Base-by-base conservation (phyloP, 2,888 invertebrate genomes). In the Lasius fuliginosus region DNA sequence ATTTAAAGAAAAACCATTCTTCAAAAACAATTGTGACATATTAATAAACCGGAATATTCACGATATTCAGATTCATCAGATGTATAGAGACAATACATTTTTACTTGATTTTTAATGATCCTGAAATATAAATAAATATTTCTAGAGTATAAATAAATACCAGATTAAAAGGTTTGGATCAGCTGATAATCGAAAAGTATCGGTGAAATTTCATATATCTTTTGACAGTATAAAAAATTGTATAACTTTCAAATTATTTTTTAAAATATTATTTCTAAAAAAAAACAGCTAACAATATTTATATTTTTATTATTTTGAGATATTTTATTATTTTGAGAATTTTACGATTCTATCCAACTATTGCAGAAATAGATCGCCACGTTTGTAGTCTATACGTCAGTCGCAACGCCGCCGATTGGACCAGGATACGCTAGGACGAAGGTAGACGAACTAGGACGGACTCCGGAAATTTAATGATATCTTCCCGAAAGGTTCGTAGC, bases 401-500 rank as follows among this genome's bases (percentile, higher is more conserved):
- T n/a, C 42, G 77, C 67, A 42, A 56, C 77, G 68, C 30, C 30
- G 36, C n/a, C 23, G 58, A 79, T 58, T 68, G 77, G 68, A 68
- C 77, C 68, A 56, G 77, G 68, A 79, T 68, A 58, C 68, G 77
- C 68, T 65, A 79, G 77, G 58, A 68, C 58, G 77, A 79, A 79
- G 77, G 77, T 79, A 68, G 68, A 79, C 77, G 77, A 68, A 68
- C 67, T 77, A 65, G 77, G 77, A 42, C 77, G 42, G 42, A 58
- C 77, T 79, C 77, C 77, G 77, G 77, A 79, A 79, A 79, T 79
- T 79, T 79, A 79, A 79, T 79, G 77, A 58, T 79, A 79, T 79
- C 60, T 40, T 86, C 82, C 67, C 79, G 58, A 46, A 82, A 64
- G 36, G 83, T 84, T 86, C 76, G 62, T 83, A 87, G 40, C 89